These are phyloP conservation scores for Tiliacea aurago DNA, from an alignment of 2,888 invertebrate genomes.

Conservation along the genomic window DNA sequence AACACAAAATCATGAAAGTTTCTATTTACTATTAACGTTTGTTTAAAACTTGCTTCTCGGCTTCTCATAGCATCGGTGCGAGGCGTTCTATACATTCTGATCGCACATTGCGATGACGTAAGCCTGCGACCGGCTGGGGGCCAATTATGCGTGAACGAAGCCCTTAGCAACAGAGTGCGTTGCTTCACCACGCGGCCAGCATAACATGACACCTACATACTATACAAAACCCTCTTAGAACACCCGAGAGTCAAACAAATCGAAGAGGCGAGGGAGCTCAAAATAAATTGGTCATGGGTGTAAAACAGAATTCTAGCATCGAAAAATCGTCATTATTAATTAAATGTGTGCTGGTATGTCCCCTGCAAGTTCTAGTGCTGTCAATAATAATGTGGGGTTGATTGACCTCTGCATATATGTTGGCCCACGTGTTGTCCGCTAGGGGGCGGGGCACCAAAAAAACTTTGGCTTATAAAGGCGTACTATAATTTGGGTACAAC, in stretches of 20 bases:
- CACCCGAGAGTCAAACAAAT: constrained; percentile 21
- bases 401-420: constrained; percentile 63
- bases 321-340: constrained; percentile 66
- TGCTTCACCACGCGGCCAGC: constrained; percentile 63
- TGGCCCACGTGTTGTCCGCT: constrained; percentile 44
- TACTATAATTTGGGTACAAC: constrained; percentile 52
- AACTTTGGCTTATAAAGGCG: constrained; percentile 31
- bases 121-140: constrained; percentile 77
- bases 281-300: constrained; percentile 25
- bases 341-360: constrained; percentile 63
- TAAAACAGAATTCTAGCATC: constrained; percentile 55
- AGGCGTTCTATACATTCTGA: constrained; percentile 77
- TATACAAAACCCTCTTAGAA: constrained; percentile 19
- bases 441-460: constrained; percentile 48
- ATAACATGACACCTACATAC: constrained; percentile 47
- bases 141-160: constrained; percentile 79
- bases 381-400: constrained; percentile 62
- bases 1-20: constrained; percentile 8
- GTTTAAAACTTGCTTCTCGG: constrained; percentile 58
- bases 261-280: constrained; percentile 45
- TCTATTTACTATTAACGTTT: constrained; percentile 26
- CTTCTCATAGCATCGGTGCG: constrained; percentile 49
- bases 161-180: constrained; percentile 86
- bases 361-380: constrained; percentile 60
- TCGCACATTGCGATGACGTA: constrained; percentile 81